Evolutionary conservation across 1,140 invertebrate species (phyloP), one percentile per base, ranked within the genome.

Genomic region (Bradysia coprophila): DNA sequence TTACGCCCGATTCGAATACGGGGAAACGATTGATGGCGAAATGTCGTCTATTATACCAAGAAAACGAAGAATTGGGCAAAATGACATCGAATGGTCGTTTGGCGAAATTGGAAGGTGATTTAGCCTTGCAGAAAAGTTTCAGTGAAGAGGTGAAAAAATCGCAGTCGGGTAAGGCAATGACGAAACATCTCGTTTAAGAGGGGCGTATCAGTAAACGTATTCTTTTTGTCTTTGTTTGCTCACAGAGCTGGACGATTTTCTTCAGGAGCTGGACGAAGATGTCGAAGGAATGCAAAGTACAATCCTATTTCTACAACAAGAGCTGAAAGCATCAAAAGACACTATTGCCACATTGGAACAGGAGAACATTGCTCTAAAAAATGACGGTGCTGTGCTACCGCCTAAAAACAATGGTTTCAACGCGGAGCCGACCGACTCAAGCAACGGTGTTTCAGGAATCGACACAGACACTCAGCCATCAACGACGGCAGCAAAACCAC

Each of bases 271-370:
- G 39, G 93, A 98, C 53, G 92, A 95, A 61, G 92, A 96, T 62
- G 87, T 96, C 11, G 93, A 98, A 63, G 92, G 91, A 4, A 93
- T 98, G 89, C 92, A 96, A 64, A 90, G 87, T 54, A 96, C 92
- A 42, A 93, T 97, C 51, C 78, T 88, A 56, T 87, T 86, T 62
- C 68, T 96, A 40, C 91, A 96, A 56, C 86, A 91, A 57, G 89
- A 96, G 59, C 59, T 96, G 37, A 71, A 83, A 33, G 81, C 81
- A 49, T 68, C 79, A 1, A 76, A 80, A 48, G 79, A 82, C 43
- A 66, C 67, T 37, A 61, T 61, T 28, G 49, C 54, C 38, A 46
- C 40, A 2, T 47, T 60, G 1, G 57, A 61, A 21, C 57, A 53
- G 33, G 58, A 61, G 34, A 60, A 59, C 40, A 34, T 34, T 16